phyloP scores from a whole-genome alignment of 2,797 vertebrate genomes.

The Arctocebus calabarensis region DNA sequence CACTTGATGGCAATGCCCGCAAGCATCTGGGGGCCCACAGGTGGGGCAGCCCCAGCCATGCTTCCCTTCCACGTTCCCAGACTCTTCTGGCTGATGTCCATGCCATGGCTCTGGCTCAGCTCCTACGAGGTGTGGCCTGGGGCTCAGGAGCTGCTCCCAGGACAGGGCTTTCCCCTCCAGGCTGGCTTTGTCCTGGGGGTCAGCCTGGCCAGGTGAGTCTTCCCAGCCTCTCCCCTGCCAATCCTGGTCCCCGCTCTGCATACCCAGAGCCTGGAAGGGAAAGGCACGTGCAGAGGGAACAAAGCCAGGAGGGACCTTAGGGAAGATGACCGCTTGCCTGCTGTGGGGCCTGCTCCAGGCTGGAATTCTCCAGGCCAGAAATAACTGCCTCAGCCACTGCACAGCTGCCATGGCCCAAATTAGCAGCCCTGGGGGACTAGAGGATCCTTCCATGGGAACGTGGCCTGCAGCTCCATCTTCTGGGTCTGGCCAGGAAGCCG shows the following conservation, averaged over 20 bases:
- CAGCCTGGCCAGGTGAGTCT: neutral
- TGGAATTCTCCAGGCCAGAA: conserved; percentile 81
- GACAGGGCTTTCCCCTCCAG: fast-evolving
- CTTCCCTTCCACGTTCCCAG: neutral
- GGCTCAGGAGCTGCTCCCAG: neutral
- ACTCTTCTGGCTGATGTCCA: neutral
- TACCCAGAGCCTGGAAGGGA: neutral
- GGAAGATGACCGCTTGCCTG: neutral
- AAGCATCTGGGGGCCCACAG: neutral
- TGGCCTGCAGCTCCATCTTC: neutral
- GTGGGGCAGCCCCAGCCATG: neutral
- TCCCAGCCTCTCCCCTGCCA: neutral
- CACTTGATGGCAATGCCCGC: neutral
- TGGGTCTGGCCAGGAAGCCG: neutral
- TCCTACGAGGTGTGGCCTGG: neutral
- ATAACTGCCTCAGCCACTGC: conserved; percentile 67
- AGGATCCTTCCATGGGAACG: conserved; percentile 69
- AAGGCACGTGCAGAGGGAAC: neutral
- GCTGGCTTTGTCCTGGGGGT: neutral
- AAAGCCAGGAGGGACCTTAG: neutral
- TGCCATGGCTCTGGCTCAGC: neutral
- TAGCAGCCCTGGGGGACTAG: conserved; percentile 71
- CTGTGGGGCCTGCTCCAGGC: neutral
- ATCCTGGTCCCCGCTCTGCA: neutral
- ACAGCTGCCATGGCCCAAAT: conserved; percentile 74